phyloP scores from a whole-genome alignment of 2,888 invertebrate species.

The Selenia dentaria region DNA sequence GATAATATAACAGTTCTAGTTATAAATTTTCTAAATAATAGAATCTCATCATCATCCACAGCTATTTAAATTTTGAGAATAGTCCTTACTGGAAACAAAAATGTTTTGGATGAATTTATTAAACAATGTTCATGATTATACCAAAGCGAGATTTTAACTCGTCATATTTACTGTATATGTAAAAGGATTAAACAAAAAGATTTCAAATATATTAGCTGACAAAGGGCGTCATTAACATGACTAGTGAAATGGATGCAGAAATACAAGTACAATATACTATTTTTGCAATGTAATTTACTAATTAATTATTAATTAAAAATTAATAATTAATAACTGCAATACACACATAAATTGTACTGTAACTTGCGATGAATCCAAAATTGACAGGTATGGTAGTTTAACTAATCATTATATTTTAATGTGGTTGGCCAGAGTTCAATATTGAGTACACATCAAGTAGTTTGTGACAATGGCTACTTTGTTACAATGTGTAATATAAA shows the following conservation, averaged over 20 bases:
- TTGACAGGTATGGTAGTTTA: not conserved
- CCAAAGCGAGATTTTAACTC: constrained; percentile 7
- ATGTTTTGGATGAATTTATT: constrained; percentile 18
- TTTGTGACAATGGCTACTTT: too few species aligned
- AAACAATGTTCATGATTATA: constrained; percentile 7
- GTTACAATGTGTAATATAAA: too few species aligned
- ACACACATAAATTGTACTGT: too few species aligned
- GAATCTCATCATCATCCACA: constrained; percentile 46
- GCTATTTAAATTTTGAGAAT: constrained; percentile 4
- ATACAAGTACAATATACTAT: constrained; percentile 15
- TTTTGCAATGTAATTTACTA: constrained; percentile 30
- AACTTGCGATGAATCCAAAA: too few species aligned
- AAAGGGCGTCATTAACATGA: not conserved
- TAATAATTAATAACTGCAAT: too few species aligned
- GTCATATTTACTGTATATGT: not conserved
- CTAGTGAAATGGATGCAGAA: constrained; percentile 12
- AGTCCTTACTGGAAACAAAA: not conserved
- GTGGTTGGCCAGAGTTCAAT: constrained; percentile 11
- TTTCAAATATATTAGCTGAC: not conserved
- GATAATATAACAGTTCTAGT: constrained; percentile 98
- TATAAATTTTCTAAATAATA: constrained; percentile 89
- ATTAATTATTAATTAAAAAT: constrained; percentile 22
- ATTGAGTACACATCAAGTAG: not conserved
- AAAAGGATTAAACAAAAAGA: not conserved
- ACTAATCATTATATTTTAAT: constrained; percentile 4